Percentiles rank a stretch among this genome's conserved stretches.
These are phyloP conservation scores for Drosophila stalkeri DNA, from an alignment of 2,888 invertebrate species.

Conservation along the genomic window DNA sequence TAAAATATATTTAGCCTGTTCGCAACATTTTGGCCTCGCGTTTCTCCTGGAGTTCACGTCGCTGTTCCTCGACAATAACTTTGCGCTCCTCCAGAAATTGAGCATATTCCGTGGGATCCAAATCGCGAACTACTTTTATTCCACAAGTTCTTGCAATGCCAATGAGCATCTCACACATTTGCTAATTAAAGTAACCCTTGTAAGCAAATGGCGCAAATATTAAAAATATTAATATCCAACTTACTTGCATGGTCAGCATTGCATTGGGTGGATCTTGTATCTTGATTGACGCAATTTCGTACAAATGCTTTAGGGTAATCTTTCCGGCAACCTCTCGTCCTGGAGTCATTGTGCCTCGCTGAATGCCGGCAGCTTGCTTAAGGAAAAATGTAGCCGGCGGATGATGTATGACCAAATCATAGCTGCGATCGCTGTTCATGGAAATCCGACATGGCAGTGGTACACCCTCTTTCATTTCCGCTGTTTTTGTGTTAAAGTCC, in stretches of 20 bases:
- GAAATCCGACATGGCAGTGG: slow-evolving; percentile 94
- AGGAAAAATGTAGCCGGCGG: slow-evolving; percentile 96
- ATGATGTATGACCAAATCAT: slow-evolving; percentile 92
- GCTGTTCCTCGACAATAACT: slow-evolving; percentile 89
- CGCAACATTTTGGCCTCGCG: slow-evolving; percentile 96
- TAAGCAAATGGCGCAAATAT: neutral
- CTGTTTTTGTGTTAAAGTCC: slow-evolving; percentile 97
- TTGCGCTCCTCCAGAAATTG: slow-evolving; percentile 92
- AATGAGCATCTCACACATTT: slow-evolving; percentile 92
- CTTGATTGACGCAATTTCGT: slow-evolving; percentile 99
- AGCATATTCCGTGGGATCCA: slow-evolving; percentile 92
- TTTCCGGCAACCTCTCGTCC: slow-evolving; percentile 93
- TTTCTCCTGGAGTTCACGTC: slow-evolving; percentile 91
- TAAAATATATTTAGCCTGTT: slow-evolving; percentile 86
- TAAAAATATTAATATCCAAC: neutral
- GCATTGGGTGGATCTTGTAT: slow-evolving; percentile 91
- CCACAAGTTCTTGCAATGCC: slow-evolving; percentile 93
- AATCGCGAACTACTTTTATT: slow-evolving; percentile 91
- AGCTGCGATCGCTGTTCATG: slow-evolving; percentile 94
- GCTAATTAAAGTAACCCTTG: slow-evolving; percentile 82
- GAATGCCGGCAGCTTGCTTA: slow-evolving; percentile 97
- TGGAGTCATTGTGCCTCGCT: slow-evolving; percentile 90
- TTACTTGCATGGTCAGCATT: slow-evolving; percentile 83
- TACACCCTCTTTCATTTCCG: slow-evolving; percentile 94
- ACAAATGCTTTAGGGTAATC: slow-evolving; percentile 96